These are phyloP conservation scores for Fistularia tabacaria DNA, from an alignment of 2,797 vertebrate species.

Conservation along the genomic window DNA sequence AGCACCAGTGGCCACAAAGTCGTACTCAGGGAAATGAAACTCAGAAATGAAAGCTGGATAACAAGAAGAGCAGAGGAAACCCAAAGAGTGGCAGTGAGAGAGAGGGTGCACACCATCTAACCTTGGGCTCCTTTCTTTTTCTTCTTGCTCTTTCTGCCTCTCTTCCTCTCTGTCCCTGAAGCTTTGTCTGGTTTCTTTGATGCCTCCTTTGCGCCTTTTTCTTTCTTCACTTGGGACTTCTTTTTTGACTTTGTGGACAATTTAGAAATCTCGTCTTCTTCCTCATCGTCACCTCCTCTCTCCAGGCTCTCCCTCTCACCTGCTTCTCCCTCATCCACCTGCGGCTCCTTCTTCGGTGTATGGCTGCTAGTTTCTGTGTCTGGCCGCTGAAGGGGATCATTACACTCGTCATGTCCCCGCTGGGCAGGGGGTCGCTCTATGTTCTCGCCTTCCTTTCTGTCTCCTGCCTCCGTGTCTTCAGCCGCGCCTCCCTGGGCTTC, in stretches of 20 bases:
- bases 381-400: conserved; percentile 7
- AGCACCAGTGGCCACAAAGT: neutral
- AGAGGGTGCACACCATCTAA: conserved; percentile 58
- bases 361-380: conserved; percentile 7
- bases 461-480: conserved; percentile 10
- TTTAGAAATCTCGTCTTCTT: conserved; percentile 21
- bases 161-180: conserved; percentile 42
- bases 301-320: conserved; percentile 19
- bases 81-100: conserved; percentile 9
- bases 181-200: conserved; percentile 43
- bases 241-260: conserved; percentile 42
- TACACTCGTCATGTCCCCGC: neutral
- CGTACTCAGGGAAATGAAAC: neutral
- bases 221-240: conserved; percentile 56
- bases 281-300: conserved; percentile 48
- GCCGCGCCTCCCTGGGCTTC: conserved; percentile 13
- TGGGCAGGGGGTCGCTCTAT: conserved; percentile 3
- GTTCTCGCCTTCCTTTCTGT: neutral
- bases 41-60: conserved; percentile 4
- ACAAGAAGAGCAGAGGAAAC: conserved; percentile 7
- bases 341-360: conserved; percentile 10
- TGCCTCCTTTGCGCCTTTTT: conserved; percentile 32
- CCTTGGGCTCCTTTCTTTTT: conserved; percentile 66
- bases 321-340: conserved; percentile 18
- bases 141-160: conserved; percentile 59